Conservation (phyloP, 1,140 invertebrate species). For the Micrasema minimum region DNA sequence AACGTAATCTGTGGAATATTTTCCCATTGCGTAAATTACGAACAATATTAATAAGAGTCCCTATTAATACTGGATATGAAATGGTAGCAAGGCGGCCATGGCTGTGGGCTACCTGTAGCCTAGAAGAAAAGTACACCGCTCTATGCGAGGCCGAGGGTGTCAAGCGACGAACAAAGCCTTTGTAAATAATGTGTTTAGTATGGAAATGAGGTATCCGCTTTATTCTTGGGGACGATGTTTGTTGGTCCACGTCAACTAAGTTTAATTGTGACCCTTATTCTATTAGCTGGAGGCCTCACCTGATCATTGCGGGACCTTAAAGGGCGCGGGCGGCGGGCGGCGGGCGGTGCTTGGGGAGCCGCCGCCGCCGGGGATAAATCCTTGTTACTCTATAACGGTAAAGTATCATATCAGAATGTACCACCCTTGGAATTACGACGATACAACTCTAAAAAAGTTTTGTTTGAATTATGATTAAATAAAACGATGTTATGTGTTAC, state of each 20-base stretch:
- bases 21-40: not conserved
- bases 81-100: not conserved
- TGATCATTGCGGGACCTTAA: constrained; percentile 16
- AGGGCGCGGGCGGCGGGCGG: not conserved
- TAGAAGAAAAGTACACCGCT: constrained; percentile 22
- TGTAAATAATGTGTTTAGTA: constrained; percentile 44
- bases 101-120: not conserved
- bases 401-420: too few species aligned
- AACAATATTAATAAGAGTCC: constrained; percentile 22
- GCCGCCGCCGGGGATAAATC: not conserved
- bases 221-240: constrained; percentile 39
- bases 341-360: not conserved
- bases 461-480: too few species aligned
- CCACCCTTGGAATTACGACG: too few species aligned
- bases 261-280: constrained; percentile 46
- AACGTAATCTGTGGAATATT: too few species aligned
- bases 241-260: constrained; percentile 39
- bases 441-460: not conserved
- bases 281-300: constrained; percentile 33
- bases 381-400: constrained; percentile 8
- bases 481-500: too few species aligned
- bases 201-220: constrained; percentile 42
- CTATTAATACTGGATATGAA: constrained; percentile 7
- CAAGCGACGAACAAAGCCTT: constrained; percentile 40
- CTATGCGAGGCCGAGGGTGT: constrained; percentile 16